Conservation (phyloP, 1,140 invertebrate species). For the Sogatella furcifera region DNA sequence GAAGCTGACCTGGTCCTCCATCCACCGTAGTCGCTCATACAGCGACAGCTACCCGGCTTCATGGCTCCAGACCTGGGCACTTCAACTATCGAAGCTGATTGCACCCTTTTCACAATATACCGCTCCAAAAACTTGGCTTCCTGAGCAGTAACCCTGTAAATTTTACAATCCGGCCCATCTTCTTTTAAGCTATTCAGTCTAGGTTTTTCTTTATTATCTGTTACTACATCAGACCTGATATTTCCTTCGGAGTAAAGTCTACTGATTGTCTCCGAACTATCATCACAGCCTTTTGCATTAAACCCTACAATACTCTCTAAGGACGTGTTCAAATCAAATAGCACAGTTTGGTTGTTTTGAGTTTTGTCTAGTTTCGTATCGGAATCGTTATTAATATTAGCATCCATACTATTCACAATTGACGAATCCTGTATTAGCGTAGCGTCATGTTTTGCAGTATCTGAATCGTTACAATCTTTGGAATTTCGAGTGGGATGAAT, state of each 20-base stretch:
- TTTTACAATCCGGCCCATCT: neutral
- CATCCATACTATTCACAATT: neutral
- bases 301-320: conserved; percentile 2
- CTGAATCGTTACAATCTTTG: neutral
- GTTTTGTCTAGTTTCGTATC: neutral
- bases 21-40: conserved; percentile 11
- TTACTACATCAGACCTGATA: neutral
- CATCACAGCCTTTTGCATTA: neutral
- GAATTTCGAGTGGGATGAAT: neutral
- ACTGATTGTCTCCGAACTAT: neutral
- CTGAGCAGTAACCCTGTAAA: neutral
- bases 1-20: conserved; percentile 21
- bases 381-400: neutral
- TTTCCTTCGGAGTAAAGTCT: conserved; percentile 11
- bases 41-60: conserved; percentile 14
- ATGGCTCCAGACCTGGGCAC: conserved; percentile 17
- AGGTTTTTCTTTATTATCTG: neutral
- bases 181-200: neutral
- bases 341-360: conserved; percentile 7
- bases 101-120: conserved; percentile 22
- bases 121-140: conserved; percentile 11
- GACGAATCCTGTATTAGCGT: neutral
- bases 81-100: conserved; percentile 22
- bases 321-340: conserved; percentile 11
- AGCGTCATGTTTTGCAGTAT: neutral